Percentiles rank a stretch among this genome's conserved stretches.
Conservation (phyloP, 1,140 invertebrate species). For the Drosophila prosaltans region DNA sequence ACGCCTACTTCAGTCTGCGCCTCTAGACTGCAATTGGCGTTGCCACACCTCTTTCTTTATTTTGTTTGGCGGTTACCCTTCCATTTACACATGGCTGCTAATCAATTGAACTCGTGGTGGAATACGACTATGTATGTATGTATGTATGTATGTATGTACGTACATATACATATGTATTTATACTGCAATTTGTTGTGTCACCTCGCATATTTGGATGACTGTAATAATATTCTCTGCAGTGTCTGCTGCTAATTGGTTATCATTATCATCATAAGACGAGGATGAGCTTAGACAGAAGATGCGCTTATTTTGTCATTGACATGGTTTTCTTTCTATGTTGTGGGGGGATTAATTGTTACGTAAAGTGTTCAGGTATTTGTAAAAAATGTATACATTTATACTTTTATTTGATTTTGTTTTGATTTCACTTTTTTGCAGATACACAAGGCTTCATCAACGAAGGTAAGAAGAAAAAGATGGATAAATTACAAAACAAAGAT, state of each 20-base stretch:
- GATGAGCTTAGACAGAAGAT: conserved; percentile 7
- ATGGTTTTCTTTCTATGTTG: conserved; percentile 1
- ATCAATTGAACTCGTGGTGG: conserved; percentile 70
- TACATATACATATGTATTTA: no score
- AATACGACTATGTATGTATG: conserved; percentile 10
- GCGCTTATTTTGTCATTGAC: conserved; percentile 9
- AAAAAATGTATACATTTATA: not conserved
- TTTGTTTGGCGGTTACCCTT: not conserved
- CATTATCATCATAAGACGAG: not conserved
- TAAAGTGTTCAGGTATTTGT: not conserved
- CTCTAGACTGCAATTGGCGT: conserved; percentile 26
- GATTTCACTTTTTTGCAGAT: conserved; percentile 58
- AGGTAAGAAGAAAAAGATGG: conserved; percentile 57
- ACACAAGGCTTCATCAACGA: conserved; percentile 73
- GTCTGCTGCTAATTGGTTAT: conserved; percentile 38
- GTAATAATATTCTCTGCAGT: not conserved
- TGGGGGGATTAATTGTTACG: not conserved
- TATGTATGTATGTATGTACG: no score
- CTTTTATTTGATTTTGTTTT: conserved; percentile 29
- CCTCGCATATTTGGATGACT: conserved; percentile 12
- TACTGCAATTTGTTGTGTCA: conserved; percentile 36
- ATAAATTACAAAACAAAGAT: not conserved
- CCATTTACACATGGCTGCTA: conserved; percentile 74
- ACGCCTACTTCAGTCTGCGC: conserved; percentile 16
- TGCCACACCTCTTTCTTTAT: not conserved